Conservation (phyloP, 2,888 invertebrate genomes). For the Hecatera dysodea region DNA sequence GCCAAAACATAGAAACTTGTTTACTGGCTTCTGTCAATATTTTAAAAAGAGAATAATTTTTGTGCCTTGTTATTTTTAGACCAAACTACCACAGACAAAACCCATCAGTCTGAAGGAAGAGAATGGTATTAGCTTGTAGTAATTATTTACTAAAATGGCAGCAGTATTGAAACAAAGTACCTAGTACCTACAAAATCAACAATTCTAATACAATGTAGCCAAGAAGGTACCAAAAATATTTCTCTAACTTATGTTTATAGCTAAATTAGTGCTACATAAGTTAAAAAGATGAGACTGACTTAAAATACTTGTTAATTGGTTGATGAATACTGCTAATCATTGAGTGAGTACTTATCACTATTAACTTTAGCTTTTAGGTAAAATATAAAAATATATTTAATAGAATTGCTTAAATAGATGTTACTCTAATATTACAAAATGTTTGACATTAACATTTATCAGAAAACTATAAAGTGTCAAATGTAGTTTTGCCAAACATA, state of each 20-base stretch:
- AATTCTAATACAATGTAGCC: not conserved
- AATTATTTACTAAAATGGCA: not conserved
- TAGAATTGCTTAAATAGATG: not conserved
- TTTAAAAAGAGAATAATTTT: constrained; percentile 64
- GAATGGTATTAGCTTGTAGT: constrained; percentile 1
- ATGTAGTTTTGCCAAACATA: not conserved
- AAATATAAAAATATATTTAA: not conserved
- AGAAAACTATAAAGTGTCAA: constrained; percentile 27
- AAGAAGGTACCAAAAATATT: not conserved
- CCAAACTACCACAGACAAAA: constrained; percentile 59
- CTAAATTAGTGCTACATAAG: not conserved
- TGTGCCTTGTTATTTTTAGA: constrained; percentile 46
- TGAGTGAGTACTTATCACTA: not conserved
- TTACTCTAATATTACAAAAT: constrained; percentile 3
- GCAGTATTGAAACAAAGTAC: not conserved
- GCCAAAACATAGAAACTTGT: constrained; percentile 48
- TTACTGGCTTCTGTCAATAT: constrained; percentile 58
- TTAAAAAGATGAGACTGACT: not conserved
- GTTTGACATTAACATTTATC: not conserved
- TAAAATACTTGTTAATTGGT: constrained; percentile 35
- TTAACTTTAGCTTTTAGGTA: not conserved
- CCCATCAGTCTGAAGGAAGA: not conserved
- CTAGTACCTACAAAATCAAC: not conserved
- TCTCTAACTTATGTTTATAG: constrained; percentile 14
- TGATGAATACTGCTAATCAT: constrained; percentile 25